A percentile compares a stretch with the other conserved stretches of the same genome.
Conservation (phyloP, 1,140 invertebrate genomes). For the Drosophila erecta region DNA sequence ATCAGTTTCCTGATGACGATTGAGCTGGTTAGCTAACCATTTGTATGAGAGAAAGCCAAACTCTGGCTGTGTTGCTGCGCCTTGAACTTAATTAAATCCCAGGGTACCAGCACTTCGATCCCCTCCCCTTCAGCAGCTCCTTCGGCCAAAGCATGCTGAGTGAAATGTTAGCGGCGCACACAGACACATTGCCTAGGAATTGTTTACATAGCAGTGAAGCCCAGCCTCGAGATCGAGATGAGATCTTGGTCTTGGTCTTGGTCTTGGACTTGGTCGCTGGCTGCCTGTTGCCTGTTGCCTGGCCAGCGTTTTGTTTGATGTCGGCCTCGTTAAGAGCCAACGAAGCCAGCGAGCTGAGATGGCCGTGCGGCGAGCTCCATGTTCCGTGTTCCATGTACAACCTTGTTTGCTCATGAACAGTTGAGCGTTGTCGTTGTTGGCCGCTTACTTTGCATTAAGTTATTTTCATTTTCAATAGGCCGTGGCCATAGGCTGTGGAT, state of each 20-base stretch:
- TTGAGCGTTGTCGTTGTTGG: slow-evolving; percentile 62
- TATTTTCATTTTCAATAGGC: slow-evolving; percentile 83
- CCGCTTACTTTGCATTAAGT: slow-evolving; percentile 81
- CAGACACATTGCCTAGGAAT: slow-evolving; percentile 63
- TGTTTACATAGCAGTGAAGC: slow-evolving; percentile 77
- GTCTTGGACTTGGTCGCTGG: neutral
- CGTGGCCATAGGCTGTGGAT: slow-evolving; percentile 51
- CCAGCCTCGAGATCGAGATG: slow-evolving; percentile 46
- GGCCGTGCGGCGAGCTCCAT: slow-evolving; percentile 36
- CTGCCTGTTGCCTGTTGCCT: slow-evolving; percentile 8
- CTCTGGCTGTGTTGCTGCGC: too few relatives aligned
- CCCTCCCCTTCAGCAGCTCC: neutral
- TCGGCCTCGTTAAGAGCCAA: slow-evolving; percentile 83
- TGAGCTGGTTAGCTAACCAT: too few relatives aligned
- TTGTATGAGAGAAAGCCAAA: too few relatives aligned
- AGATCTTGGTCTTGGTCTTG: slow-evolving; percentile 26
- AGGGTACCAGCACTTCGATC: slow-evolving; percentile 34
- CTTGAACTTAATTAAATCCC: neutral
- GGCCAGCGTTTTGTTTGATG: slow-evolving; percentile 79
- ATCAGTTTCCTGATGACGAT: too few relatives aligned
- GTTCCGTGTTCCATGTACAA: slow-evolving; percentile 51
- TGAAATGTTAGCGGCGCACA: slow-evolving; percentile 74
- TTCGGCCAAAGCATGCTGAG: slow-evolving; percentile 63
- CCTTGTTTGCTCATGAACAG: slow-evolving; percentile 78
- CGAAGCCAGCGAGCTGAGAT: slow-evolving; percentile 82